Evolutionary conservation across 2,888 invertebrate species (phyloP).

Genomic region (Dicycla oo): DNA sequence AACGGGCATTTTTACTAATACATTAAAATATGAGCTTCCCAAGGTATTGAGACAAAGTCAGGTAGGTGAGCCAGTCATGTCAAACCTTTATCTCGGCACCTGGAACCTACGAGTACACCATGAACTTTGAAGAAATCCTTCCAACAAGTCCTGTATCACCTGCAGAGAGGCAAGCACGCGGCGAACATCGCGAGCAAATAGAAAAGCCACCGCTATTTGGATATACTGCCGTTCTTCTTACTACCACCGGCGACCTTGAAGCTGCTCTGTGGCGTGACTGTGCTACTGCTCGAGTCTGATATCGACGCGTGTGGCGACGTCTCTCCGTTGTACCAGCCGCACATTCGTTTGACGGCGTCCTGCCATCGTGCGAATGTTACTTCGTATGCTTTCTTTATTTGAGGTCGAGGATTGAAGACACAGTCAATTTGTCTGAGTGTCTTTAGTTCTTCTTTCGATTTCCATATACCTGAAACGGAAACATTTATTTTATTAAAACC

Average conservation of each 20-base stretch:
- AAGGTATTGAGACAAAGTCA: background rate
- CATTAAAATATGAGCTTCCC: slow-evolving; percentile 13
- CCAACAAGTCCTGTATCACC: slow-evolving; percentile 79
- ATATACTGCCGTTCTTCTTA: slow-evolving; percentile 71
- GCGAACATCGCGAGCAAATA: slow-evolving; percentile 73
- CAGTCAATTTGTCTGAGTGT: slow-evolving; percentile 90
- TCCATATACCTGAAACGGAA: slow-evolving; percentile 92
- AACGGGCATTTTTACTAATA: slow-evolving; percentile 10
- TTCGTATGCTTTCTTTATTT: slow-evolving; percentile 79
- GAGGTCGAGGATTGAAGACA: slow-evolving; percentile 90
- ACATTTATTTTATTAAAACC: background rate
- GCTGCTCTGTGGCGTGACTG: slow-evolving; percentile 72
- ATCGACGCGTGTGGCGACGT: slow-evolving; percentile 62
- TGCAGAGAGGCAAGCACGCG: slow-evolving; percentile 75
- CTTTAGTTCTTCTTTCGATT: slow-evolving; percentile 91
- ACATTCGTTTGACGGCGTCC: slow-evolving; percentile 89
- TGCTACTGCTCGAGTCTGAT: slow-evolving; percentile 71
- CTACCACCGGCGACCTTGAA: slow-evolving; percentile 69
- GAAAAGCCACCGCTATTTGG: slow-evolving; percentile 85
- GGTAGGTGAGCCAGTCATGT: background rate
- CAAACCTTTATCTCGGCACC: background rate
- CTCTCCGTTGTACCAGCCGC: slow-evolving; percentile 88
- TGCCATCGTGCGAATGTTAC: slow-evolving; percentile 88
- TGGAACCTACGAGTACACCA: slow-evolving; percentile 29
- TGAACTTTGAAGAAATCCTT: slow-evolving; percentile 37